Evolutionary conservation across 2,113 vertebrate species (phyloP).

Genomic region (Plestiodon gilberti): DNA sequence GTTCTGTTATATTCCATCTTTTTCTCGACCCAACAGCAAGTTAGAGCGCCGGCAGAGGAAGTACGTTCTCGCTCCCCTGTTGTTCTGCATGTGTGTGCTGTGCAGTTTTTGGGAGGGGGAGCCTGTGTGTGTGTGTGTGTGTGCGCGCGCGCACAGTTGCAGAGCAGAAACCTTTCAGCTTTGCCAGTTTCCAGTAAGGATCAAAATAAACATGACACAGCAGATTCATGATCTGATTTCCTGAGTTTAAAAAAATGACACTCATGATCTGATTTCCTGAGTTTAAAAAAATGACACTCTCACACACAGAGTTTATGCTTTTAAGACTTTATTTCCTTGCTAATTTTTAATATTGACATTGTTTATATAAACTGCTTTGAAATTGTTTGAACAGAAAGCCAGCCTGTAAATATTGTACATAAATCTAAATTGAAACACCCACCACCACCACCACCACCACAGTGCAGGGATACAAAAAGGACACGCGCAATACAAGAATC

Average conservation of each 20-base stretch:
- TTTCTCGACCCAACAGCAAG: conserved; percentile 43
- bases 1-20: conserved; percentile 17
- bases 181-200: not conserved
- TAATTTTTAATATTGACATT: too few species aligned
- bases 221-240: not conserved
- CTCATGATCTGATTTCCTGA: not conserved
- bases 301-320: too few species aligned
- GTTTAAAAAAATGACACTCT: not conserved
- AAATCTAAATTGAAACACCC: too few species aligned
- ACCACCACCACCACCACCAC: too few species aligned
- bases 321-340: too few species aligned
- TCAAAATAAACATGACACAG: not conserved
- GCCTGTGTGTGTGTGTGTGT: not conserved
- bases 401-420: too few species aligned
- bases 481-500: not conserved
- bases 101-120: not conserved
- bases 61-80: conserved; percentile 24
- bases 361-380: too few species aligned
- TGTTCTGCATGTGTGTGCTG: not conserved
- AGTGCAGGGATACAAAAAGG: too few species aligned
- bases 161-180: not conserved
- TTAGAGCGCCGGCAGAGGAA: conserved; percentile 55
- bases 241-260: not conserved
- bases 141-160: not conserved
- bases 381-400: too few species aligned